Evolutionary conservation across 2,113 vertebrate species (phyloP).

Genomic region (Trematocara marginatum): DNA sequence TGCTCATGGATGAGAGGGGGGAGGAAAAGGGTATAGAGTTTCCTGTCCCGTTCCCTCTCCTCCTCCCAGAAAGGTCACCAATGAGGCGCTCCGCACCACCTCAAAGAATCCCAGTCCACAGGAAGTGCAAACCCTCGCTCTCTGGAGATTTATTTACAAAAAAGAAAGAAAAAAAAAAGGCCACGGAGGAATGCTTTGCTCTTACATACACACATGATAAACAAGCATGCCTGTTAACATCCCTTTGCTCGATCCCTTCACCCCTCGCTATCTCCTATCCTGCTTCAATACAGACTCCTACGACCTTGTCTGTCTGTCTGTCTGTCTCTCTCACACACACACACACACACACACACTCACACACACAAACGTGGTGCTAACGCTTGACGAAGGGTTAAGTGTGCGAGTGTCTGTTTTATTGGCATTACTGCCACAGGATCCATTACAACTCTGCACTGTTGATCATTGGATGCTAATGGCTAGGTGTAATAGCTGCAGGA

Average conservation of each 20-base stretch:
- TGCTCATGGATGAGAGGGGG: neutral
- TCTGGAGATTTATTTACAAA: slow-evolving; percentile 21
- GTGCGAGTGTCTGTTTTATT: slow-evolving; percentile 23
- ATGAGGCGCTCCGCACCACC: neutral
- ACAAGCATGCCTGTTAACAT: slow-evolving; percentile 16
- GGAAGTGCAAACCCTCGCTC: slow-evolving; percentile 46
- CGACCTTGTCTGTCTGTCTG: neutral
- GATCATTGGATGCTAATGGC: slow-evolving; percentile 14
- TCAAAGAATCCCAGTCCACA: slow-evolving; percentile 44
- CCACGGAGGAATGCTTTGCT: slow-evolving; percentile 2
- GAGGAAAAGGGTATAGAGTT: slow-evolving; percentile 35
- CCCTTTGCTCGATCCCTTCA: slow-evolving; percentile 20
- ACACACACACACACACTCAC: neutral
- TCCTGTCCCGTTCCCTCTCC: slow-evolving; percentile 21
- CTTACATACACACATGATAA: neutral
- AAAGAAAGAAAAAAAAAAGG: neutral
- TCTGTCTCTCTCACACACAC: neutral
- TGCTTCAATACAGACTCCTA: neutral
- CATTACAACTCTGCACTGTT: neutral
- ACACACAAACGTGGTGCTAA: neutral
- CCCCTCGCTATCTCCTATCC: neutral
- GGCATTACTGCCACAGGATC: slow-evolving; percentile 14
- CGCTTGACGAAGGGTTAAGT: slow-evolving; percentile 33
- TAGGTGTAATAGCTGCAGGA: neutral
- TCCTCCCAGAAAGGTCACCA: slow-evolving; percentile 48